Evolutionary conservation across 2,113 vertebrate species (phyloP), one percentile per base, ranked within the genome.

Genomic region (Penelope pileata): DNA sequence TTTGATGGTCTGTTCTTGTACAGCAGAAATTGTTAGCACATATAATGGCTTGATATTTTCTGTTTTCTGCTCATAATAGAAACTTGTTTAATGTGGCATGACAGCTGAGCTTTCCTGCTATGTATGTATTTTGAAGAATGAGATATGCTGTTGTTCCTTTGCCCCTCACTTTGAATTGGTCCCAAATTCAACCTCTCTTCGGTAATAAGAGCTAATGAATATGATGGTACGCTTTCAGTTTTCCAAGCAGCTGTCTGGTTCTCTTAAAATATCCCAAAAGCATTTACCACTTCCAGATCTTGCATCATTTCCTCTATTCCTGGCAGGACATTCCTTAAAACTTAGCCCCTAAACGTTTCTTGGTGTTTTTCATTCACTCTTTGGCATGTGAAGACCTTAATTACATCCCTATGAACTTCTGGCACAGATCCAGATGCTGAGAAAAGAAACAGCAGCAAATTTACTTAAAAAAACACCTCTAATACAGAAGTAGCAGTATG

Each of bases 241-340:
- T 97, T 79, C 85, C 81, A 64, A 97, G 86, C 94, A 96, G 94
- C 95, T 94, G 88, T 82, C 91, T 96, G 47, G 59, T 78, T 83
- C 59, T 88, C 42, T 89, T 88, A 88, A 96, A 96, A 81, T 67
- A 91, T 64, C 93, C 83, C 94, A 67, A 53, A 76, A 58, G 88
- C 66, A 76, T 90, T 93, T 91, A 87, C 47, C 27, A 78, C 38
- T 93, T 94, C 77, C 84, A 96, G 72, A 93, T 83, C 78, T 88
- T 95, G 91, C 70, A 94, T 69, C 83, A 93, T 96, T 96, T 95
- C 66, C 88, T 94, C 42, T 66, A 7, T 83, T 97, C 58, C 79
- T 96, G 88, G 86, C 88, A 97, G 58, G 75, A 70, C 68, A 74
- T 85, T 83, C 83, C 91, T 95, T 94, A 95, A 89, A 93, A 86